A percentile compares a stretch with the other conserved stretches of the same genome.
Evolutionary conservation across 2,888 invertebrate genomes (phyloP).

Genomic region (Marronus borbonicus): DNA sequence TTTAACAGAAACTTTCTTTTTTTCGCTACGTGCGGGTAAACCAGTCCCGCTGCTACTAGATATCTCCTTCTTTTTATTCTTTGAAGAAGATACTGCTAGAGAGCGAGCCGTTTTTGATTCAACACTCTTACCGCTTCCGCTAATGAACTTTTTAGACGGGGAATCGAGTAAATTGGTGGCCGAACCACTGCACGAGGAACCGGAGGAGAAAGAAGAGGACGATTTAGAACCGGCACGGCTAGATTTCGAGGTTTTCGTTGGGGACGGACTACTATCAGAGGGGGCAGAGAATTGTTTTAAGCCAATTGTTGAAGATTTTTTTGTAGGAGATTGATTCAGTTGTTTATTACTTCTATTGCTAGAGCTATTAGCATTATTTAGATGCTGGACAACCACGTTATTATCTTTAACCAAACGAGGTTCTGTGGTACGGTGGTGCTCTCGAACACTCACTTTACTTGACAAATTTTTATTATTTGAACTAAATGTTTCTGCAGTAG

Average conservation of each 20-base stretch:
- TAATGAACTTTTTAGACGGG: constrained; percentile 66
- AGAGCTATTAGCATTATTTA: constrained; percentile 34
- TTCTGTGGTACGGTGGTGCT: constrained; percentile 65
- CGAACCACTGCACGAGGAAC: constrained; percentile 50
- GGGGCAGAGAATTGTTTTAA: constrained; percentile 55
- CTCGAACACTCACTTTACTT: constrained; percentile 68
- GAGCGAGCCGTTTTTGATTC: constrained; percentile 57
- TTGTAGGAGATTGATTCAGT: constrained; percentile 60
- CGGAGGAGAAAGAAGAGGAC: constrained; percentile 48
- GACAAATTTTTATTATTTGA: constrained; percentile 68
- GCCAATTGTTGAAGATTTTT: constrained; percentile 58
- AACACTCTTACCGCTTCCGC: constrained; percentile 49
- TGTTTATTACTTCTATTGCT: constrained; percentile 56
- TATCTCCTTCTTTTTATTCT: constrained; percentile 58
- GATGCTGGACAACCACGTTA: constrained; percentile 53
- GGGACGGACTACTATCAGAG: constrained; percentile 53
- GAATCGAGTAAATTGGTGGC: constrained; percentile 62
- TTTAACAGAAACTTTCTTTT: constrained; percentile 58
- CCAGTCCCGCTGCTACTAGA: constrained; percentile 16
- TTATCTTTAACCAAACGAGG: constrained; percentile 68
- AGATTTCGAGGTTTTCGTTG: constrained; percentile 62
- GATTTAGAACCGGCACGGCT: constrained; percentile 55
- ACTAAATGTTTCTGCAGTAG: constrained; percentile 60
- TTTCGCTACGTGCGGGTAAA: constrained; percentile 61
- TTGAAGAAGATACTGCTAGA: constrained; percentile 57